phyloP scores from a whole-genome alignment of 2,888 invertebrate species.

The Melanostoma scalare region DNA sequence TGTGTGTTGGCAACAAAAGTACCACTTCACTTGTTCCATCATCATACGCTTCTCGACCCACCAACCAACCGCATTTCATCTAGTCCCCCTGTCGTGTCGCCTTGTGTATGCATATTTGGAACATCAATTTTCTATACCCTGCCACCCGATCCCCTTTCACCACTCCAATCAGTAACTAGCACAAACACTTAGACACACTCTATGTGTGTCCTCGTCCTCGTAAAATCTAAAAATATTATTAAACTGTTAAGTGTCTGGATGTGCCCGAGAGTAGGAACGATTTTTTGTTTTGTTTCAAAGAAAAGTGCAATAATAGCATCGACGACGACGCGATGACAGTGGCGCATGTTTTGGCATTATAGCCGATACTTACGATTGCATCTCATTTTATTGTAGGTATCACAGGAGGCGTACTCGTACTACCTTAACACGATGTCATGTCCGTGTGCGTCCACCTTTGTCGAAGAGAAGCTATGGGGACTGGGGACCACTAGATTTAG shows the following conservation, averaged over 20 bases:
- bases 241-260: constrained; percentile 58
- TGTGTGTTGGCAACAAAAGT: not conserved
- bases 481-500: constrained; percentile 13
- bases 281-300: constrained; percentile 12
- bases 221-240: constrained; percentile 66
- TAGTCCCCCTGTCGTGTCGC: constrained; percentile 20
- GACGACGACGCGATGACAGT: constrained; percentile 17
- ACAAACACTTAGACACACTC: constrained; percentile 33
- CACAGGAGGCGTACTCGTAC: constrained; percentile 65
- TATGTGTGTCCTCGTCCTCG: constrained; percentile 20
- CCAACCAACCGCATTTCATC: constrained; percentile 9
- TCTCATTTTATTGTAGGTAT: constrained; percentile 59
- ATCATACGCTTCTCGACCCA: constrained; percentile 18
- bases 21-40: constrained; percentile 59
- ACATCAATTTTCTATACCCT: constrained; percentile 43
- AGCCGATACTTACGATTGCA: constrained; percentile 60
- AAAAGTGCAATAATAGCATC: constrained; percentile 31
- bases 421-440: constrained; percentile 29
- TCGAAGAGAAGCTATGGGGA: not conserved
- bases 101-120: constrained; percentile 59
- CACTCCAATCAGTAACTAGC: not conserved
- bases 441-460: constrained; percentile 34
- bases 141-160: not conserved
- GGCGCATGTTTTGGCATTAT: constrained; percentile 58
- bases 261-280: constrained; percentile 20